Conservation (phyloP, 2,888 invertebrate species). For the Pandemis corylana region DNA sequence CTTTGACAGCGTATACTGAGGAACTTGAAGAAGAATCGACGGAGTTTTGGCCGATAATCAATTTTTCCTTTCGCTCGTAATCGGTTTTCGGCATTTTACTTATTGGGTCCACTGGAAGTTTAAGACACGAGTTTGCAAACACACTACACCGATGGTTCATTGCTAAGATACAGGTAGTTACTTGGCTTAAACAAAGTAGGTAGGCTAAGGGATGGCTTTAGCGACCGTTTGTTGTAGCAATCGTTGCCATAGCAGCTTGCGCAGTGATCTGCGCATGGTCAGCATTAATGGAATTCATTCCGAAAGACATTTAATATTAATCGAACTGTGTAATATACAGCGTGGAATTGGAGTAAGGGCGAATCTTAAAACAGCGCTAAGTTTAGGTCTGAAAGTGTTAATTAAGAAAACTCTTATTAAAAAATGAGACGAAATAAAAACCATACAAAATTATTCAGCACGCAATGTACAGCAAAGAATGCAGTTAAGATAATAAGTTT, state of each 20-base stretch:
- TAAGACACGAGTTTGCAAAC: conserved; percentile 89
- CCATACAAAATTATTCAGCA: too few species aligned
- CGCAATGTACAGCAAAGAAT: too few species aligned
- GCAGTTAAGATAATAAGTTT: too few species aligned
- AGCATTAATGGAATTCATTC: conserved; percentile 6
- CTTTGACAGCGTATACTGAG: conserved; percentile 64
- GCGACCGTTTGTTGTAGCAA: conserved; percentile 29
- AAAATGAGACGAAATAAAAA: too few species aligned
- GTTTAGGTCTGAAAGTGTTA: too few species aligned
- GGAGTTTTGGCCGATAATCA: conserved; percentile 68
- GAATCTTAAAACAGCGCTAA: too few species aligned
- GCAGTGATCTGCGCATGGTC: conserved; percentile 15
- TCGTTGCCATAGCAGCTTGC: conserved; percentile 46
- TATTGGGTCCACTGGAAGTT: conserved; percentile 89
- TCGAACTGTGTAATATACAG: not conserved
- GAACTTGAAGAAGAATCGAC: conserved; percentile 69
- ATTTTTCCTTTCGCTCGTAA: conserved; percentile 85
- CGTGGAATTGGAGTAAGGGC: too few species aligned
- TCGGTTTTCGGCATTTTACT: conserved; percentile 89
- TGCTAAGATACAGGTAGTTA: not conserved
- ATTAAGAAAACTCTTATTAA: too few species aligned
- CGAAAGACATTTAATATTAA: conserved; percentile 4
- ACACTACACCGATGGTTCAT: conserved; percentile 85
- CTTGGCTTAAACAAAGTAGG: not conserved
- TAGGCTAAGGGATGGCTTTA: not conserved